A percentile compares a stretch with the other conserved stretches of the same genome.
These are phyloP conservation scores for Semibalanus balanoides DNA, from an alignment of 1,140 invertebrate genomes.

Conservation along the genomic window DNA sequence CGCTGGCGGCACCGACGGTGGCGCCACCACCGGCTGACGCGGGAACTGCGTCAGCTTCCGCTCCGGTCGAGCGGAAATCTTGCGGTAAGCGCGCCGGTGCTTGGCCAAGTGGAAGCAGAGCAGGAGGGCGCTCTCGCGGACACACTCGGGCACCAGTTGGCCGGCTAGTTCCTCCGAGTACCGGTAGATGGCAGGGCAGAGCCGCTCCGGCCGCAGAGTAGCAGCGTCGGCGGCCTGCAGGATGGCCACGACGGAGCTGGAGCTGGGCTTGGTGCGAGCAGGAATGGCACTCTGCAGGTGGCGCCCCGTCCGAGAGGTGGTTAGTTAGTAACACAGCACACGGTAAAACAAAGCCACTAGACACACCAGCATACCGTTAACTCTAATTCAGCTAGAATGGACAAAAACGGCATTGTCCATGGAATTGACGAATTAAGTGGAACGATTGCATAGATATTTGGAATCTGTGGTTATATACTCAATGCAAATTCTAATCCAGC, in stretches of 20 bases:
- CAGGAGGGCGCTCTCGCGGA: background rate
- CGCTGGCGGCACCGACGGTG: background rate
- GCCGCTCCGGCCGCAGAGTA: background rate
- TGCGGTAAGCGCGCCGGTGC: conserved; percentile 10
- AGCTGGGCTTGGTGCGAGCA: background rate
- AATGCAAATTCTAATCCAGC: too few relatives aligned
- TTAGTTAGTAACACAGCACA: background rate
- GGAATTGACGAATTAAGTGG: too few relatives aligned
- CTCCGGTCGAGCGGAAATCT: conserved; percentile 13
- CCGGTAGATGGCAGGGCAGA: conserved; percentile 5
- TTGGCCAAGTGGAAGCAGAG: background rate
- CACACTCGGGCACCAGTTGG: background rate
- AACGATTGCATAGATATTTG: too few relatives aligned
- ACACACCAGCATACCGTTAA: too few relatives aligned
- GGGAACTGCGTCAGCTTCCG: conserved; percentile 10
- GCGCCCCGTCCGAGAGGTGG: too few relatives aligned
- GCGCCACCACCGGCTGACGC: background rate
- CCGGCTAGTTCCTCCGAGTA: background rate
- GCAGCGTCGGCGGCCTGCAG: background rate
- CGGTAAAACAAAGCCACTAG: too few relatives aligned
- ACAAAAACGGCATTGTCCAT: too few relatives aligned
- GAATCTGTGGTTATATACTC: too few relatives aligned
- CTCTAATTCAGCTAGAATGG: too few relatives aligned
- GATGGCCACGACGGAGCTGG: background rate
- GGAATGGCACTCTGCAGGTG: background rate